These are phyloP conservation scores for Solenodon paradoxus DNA, from an alignment of 2,113 vertebrate genomes.

Conservation along the genomic window DNA sequence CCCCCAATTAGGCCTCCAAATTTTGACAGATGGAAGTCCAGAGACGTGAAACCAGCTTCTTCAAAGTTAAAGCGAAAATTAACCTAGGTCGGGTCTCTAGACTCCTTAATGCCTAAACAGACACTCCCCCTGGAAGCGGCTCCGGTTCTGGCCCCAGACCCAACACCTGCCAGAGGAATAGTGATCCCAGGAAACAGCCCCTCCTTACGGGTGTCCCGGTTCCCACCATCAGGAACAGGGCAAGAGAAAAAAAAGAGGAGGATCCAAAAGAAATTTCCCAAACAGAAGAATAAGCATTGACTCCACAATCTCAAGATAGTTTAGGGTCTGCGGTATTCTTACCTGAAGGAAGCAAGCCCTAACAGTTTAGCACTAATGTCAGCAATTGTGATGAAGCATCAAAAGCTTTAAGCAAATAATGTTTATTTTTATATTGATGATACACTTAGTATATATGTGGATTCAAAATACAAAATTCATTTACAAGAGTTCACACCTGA, in stretches of 20 bases:
- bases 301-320: not conserved
- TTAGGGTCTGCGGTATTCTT: not conserved
- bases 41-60: not conserved
- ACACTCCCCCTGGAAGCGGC: not conserved
- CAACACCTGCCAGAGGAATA: not conserved
- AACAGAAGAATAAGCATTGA: not conserved
- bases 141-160: not conserved
- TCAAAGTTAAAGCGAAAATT: not conserved
- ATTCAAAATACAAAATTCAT: constrained; percentile 81
- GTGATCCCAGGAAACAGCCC: not conserved
- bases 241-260: not conserved
- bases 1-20: no score
- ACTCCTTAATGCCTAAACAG: not conserved
- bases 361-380: not conserved
- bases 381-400: not conserved
- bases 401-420: constrained; percentile 78
- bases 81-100: not conserved
- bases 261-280: not conserved
- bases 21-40: not conserved
- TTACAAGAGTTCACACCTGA: constrained; percentile 79
- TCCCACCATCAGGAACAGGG: not conserved
- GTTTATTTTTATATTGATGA: constrained; percentile 80
- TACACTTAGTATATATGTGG: constrained; percentile 79
- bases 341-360: not conserved
- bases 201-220: not conserved